Conservation (phyloP, 2,888 invertebrate species). For the Oscheius onirici region DNA sequence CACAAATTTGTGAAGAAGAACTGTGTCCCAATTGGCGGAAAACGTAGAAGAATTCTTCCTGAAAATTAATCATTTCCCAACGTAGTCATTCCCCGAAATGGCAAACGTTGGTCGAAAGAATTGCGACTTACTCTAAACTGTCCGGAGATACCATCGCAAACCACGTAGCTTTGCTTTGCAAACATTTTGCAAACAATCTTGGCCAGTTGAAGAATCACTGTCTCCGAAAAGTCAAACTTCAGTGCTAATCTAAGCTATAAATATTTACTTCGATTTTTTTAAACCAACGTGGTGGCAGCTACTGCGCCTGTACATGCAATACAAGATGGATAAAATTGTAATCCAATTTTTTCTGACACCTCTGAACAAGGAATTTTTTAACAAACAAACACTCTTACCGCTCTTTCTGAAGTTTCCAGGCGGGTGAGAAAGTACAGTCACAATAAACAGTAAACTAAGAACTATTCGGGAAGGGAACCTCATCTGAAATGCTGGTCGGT, state of each 20-base stretch:
- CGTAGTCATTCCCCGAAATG: too few relatives aligned
- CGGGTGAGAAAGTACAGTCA: too few relatives aligned
- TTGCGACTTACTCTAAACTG: constrained; percentile 59
- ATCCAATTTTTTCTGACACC: too few relatives aligned
- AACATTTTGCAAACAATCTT: constrained; percentile 62
- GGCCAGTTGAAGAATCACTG: constrained; percentile 60
- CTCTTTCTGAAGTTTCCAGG: too few relatives aligned
- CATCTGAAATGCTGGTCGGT: neutral
- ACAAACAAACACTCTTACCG: too few relatives aligned
- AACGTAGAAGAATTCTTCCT: constrained; percentile 70
- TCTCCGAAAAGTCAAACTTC: constrained; percentile 46
- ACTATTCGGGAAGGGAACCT: neutral
- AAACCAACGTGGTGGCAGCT: neutral
- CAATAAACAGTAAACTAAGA: neutral
- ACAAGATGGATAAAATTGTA: too few relatives aligned
- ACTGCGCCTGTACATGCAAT: neutral
- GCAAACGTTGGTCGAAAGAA: too few relatives aligned
- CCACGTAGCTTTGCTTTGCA: constrained; percentile 58
- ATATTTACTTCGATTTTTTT: neutral
- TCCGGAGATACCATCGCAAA: constrained; percentile 67
- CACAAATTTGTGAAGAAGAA: constrained; percentile 64
- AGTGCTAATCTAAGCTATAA: constrained; percentile 39
- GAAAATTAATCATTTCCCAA: too few relatives aligned
- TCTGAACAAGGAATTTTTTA: too few relatives aligned
- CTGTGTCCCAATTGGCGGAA: constrained; percentile 55